Percentiles rank a stretch among this genome's conserved stretches.
Evolutionary conservation across 2,888 invertebrate genomes (phyloP).

Genomic region (Lepidocyrtinus sp.): DNA sequence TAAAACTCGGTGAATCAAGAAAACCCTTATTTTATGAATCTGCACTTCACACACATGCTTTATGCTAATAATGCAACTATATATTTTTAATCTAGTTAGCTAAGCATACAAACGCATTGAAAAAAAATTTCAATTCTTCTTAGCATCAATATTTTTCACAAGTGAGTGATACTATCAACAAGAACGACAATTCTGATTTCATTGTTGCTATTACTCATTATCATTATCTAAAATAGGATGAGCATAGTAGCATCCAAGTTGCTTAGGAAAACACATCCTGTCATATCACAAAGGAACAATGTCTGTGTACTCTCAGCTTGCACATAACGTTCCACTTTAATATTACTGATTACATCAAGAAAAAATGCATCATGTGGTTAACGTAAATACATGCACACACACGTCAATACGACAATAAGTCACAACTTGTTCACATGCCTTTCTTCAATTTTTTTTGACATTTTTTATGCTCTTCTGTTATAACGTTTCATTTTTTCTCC

Average conservation of each 20-base stretch:
- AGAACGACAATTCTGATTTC: not conserved
- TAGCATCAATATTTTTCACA: not conserved
- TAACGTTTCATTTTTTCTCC: not conserved
- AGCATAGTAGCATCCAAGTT: not conserved
- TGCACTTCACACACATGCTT: too few species aligned
- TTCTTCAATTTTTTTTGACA: not conserved
- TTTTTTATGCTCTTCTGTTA: too few species aligned
- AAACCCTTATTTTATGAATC: too few species aligned
- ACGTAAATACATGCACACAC: too few species aligned
- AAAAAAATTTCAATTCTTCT: not conserved
- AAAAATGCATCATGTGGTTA: constrained; percentile 28
- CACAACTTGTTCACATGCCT: not conserved
- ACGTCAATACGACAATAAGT: not conserved
- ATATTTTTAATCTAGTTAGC: too few species aligned
- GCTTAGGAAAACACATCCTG: constrained; percentile 34
- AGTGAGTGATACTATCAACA: not conserved
- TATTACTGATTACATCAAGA: constrained; percentile 30
- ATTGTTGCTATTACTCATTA: constrained; percentile 2
- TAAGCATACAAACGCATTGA: too few species aligned
- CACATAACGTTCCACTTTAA: constrained; percentile 43
- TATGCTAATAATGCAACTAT: too few species aligned
- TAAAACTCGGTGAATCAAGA: too few species aligned
- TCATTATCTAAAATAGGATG: not conserved
- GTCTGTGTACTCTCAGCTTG: not conserved
- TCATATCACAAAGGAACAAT: constrained; percentile 31